Evolutionary conservation across 2,888 invertebrate genomes (phyloP), one percentile per base, ranked within the genome.

Genomic region (Drosophila mimetica): DNA sequence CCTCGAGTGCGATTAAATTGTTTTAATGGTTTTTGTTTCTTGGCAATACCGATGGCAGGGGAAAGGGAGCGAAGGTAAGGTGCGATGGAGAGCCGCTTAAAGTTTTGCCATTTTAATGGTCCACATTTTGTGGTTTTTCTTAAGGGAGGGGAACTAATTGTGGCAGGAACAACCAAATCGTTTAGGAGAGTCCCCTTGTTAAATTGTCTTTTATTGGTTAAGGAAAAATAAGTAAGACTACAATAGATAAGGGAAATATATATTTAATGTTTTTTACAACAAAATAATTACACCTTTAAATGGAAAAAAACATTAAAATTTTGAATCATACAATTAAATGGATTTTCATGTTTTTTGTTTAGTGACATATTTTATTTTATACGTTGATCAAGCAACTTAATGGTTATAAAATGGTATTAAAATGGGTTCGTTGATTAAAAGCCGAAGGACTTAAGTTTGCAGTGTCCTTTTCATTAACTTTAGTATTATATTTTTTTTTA

Each of bases 1-100:
- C 76, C 79, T 70, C 88, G 86, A 91, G 90, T 89, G 89, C 89
- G 89, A 90, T 91, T 91, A 91, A 91, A 91, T 91, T 90, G 90
- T 90, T 90, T 91, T 91, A 91, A 91, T 91, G 90, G 91, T 86
- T 89, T 90, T 90, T 90, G 81, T 84, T 82, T 73, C 57, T 59
- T 51, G 69, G 44, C 25, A 18, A 13, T 30, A 46, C n/a, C 9
- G 46, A 41, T 2, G 28, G 18, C 2, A 22, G 2, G 25, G 11
- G 18, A n/a, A 41, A 4, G 28, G 18, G 2, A 22, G 2, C 20
- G 11, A 20, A n/a, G 20, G 44, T 46, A 25, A 25, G 46, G 50
- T 22, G 8, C 32, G 13, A 14, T 13, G 54, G 16, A 30, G 58
- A 60, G 69, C 51, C 75, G 75, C 61, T 84, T 86, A 74, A 82